Evolutionary conservation across 2,797 vertebrate genomes (phyloP), one percentile per base, ranked within the genome.

Genomic region (Sternotherus odoratus): DNA sequence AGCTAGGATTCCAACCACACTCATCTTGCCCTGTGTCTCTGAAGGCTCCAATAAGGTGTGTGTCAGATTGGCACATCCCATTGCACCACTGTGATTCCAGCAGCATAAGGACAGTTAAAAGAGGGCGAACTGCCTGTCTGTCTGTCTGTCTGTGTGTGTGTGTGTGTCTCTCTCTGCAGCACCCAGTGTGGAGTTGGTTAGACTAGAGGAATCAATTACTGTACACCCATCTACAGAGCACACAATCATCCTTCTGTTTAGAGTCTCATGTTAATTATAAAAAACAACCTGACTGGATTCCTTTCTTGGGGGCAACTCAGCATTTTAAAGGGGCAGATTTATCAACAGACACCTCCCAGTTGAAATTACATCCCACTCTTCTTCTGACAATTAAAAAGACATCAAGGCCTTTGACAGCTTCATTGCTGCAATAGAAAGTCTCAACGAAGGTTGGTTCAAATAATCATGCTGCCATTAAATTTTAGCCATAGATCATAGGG

Each of bases 401-500:
- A 54, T 87, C 54, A 88, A 54, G 87, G 94, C 92, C 95, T 88
- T 96, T 97, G 95, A 97, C 36, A 92, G 90, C 60, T 90, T 96
- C 89, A 63, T 5, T 94, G 78, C 63, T 96, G 79, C 57, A 89
- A 74, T 77, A 91, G 16, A 82, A 94, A 96, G 90, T 95, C 95
- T 94, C 6, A 19, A 97, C 95, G 96, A 97, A 57, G 93, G 81
- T 92, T 93, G 97, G 95, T 93, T 97, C 94, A 95, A 91, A 92
- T 86, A n/a, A 85, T 77, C 93, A 72, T 11, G 79, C 57, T 96
- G 87, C 95, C 90, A 82, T 92, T 80, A 95, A 91, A n/a, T 96
- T 96, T 96, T 93, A 95, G 94, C 39, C 82, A 91, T 96, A 95
- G 94, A 95, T 98, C 96, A 97, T 91, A 12, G 83, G 79, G 92